Base-by-base conservation (phyloP, 2,797 vertebrate genomes). In the Discoglossus pictus region DNA sequence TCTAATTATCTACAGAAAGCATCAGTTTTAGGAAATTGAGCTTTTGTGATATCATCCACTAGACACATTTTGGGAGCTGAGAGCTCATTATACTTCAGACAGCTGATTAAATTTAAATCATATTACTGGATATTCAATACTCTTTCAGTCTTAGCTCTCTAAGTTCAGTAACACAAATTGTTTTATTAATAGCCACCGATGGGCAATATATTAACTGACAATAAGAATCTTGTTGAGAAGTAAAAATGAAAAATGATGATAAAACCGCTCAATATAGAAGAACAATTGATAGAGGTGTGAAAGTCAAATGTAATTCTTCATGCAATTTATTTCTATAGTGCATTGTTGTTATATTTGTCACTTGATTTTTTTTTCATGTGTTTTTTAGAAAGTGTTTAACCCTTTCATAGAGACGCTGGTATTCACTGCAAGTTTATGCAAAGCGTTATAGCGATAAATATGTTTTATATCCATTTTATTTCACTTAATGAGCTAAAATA, bases 31-130 rank as follows among this genome's bases (percentile, higher is more conserved):
- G 60, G 60, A 70, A 70, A 70, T 70, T 70, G 68, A 70, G 60
- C 68, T 70, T 24, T 70, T 70, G 68, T 70, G 60, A 63, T 70
- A 63, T 63, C 52, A 63, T 48, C 43, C 60, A 43, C 68, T 40
- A 63, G 68, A 56, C 43, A 63, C 50, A 63, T 70, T 70, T 56
- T 56, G 44, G 73, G 63, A 62, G 52, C 70, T 67, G 72, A 71
- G 42, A 76, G 67, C 60, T 58, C 16, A 72, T 43, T 76, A 47
- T 21, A 54, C 6, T 39, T 51, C 46, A 39, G 68, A 66, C 72
- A 46, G 17, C 7, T 59, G 54, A 60, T 78, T 75, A 61, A 77
- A 80, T 83, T 42, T 53, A 73, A 73, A 51, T 50, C 54, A 68
- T 15, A 75, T 17, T 40, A 60, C 77, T 78, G 75, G 53, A 31